Evolutionary conservation across 2,113 vertebrate species (phyloP).

Genomic region (Erythrocebus patas): DNA sequence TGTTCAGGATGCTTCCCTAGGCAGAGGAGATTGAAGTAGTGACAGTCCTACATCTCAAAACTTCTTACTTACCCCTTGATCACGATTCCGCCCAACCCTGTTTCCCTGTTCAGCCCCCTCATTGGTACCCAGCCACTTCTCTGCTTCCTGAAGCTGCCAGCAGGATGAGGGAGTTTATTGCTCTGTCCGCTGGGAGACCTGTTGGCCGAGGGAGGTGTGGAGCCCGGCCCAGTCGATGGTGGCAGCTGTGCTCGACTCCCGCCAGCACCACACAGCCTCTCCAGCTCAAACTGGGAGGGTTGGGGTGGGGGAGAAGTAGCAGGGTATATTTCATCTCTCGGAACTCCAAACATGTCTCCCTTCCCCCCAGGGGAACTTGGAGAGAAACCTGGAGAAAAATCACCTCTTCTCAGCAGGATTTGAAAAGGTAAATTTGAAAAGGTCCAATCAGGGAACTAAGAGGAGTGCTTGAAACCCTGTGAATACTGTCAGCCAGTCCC

Average conservation of each 20-base stretch:
- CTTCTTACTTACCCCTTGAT: neutral
- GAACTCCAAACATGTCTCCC: neutral
- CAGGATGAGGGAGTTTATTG: conserved; percentile 49
- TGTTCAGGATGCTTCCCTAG: neutral
- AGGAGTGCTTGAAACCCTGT: neutral
- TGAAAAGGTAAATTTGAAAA: neutral
- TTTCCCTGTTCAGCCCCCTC: conserved; percentile 23
- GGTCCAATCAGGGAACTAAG: neutral
- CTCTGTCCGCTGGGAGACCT: conserved; percentile 70
- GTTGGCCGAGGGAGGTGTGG: conserved; percentile 70
- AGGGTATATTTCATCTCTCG: neutral
- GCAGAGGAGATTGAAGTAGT: neutral
- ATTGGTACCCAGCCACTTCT: conserved; percentile 43
- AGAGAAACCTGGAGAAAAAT: conserved; percentile 32
- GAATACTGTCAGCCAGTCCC: neutral
- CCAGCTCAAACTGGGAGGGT: conserved; percentile 47
- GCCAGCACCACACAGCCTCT: conserved; percentile 65
- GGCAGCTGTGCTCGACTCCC: conserved; percentile 71
- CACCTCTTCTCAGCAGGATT: neutral
- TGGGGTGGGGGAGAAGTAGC: neutral
- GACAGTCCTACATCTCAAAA: neutral
- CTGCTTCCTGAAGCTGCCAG: conserved; percentile 58
- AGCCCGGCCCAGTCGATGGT: conserved; percentile 31
- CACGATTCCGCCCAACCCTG: neutral
- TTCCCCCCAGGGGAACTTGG: neutral